These are phyloP conservation scores for Uria aalge DNA, from an alignment of 2,113 vertebrate species.

Conservation along the genomic window DNA sequence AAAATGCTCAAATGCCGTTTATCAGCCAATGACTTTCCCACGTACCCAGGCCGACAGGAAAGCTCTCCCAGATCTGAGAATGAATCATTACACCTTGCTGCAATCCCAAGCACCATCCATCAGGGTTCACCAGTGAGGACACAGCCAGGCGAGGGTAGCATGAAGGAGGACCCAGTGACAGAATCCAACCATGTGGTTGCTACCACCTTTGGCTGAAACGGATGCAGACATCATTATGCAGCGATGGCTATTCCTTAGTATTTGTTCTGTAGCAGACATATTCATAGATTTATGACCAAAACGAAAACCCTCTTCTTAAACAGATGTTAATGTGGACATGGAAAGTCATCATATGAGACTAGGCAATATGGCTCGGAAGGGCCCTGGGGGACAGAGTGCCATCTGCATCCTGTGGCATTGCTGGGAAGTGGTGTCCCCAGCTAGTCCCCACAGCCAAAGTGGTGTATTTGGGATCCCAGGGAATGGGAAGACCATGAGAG, in stretches of 20 bases:
- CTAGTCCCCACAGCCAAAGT: neutral
- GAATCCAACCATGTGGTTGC: neutral
- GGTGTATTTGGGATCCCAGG: neutral
- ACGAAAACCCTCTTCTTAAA: neutral
- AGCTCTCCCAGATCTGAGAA: neutral
- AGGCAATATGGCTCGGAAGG: neutral
- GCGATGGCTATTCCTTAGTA: neutral
- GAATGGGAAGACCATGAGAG: neutral
- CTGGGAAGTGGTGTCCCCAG: neutral
- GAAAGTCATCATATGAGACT: neutral
- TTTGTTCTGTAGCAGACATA: neutral
- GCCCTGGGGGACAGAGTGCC: neutral
- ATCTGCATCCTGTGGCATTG: neutral
- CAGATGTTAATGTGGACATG: neutral
- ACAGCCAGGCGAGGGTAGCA: neutral
- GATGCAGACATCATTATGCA: neutral
- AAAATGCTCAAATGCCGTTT: neutral
- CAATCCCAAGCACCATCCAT: neutral
- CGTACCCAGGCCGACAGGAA: neutral
- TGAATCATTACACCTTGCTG: neutral
- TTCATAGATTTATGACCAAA: neutral
- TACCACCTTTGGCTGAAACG: neutral
- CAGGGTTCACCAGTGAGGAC: neutral
- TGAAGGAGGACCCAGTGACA: neutral
- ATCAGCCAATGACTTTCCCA: neutral